phyloP scores from a whole-genome alignment of 2,113 vertebrate genomes.

The Chaetops frenatus region DNA sequence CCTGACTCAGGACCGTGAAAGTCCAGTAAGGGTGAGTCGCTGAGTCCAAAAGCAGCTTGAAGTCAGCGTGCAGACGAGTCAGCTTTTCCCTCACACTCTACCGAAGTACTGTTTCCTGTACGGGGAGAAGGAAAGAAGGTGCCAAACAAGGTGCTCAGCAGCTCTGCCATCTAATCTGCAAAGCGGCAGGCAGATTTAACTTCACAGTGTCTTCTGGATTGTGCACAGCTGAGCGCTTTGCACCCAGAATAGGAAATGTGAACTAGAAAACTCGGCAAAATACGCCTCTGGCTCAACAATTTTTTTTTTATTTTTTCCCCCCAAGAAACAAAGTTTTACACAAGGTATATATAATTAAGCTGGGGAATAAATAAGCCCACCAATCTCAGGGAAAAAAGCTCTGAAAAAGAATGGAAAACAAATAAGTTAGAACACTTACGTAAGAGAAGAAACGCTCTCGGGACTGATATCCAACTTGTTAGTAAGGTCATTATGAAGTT shows the following conservation, averaged over 20 bases:
- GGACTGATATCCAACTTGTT: not conserved
- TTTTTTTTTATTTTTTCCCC: not conserved
- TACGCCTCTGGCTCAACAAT: not conserved
- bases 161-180: not conserved
- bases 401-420: not conserved
- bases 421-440: not conserved
- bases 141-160: not conserved
- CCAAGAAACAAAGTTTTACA: not conserved
- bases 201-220: not conserved
- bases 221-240: not conserved
- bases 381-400: not conserved
- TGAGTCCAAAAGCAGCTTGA: not conserved
- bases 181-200: not conserved
- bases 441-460: slow-evolving; percentile 1
- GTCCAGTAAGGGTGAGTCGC: not conserved
- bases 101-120: not conserved
- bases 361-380: not conserved
- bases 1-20: not conserved
- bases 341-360: not conserved
- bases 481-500: not conserved
- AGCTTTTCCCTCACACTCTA: not conserved
- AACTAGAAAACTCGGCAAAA: not conserved
- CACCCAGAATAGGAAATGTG: not conserved
- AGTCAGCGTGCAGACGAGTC: not conserved
- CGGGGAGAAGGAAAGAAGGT: not conserved